A percentile compares a stretch with the other conserved stretches of the same genome.
Conservation (phyloP, 2,888 invertebrate species). For the Meiosimyza platycephala region DNA sequence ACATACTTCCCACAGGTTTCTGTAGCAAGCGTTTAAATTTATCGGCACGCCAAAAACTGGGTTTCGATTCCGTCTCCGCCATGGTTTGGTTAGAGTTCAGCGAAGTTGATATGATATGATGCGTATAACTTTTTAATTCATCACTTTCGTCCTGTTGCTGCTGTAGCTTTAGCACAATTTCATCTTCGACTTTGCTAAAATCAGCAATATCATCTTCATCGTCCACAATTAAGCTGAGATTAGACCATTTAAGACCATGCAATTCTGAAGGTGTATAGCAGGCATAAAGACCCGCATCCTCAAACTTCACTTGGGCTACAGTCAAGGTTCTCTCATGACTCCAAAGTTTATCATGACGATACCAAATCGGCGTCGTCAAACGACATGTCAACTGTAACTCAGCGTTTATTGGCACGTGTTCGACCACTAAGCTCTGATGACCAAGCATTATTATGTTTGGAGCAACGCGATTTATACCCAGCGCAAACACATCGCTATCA, state of each 20-base stretch:
- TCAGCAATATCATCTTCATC: conserved; percentile 48
- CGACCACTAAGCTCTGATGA: conserved; percentile 23
- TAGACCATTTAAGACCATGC: conserved; percentile 54
- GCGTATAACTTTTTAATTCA: neutral
- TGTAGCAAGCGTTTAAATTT: conserved; percentile 54
- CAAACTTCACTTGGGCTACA: conserved; percentile 44
- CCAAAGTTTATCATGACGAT: conserved; percentile 44
- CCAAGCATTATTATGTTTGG: conserved; percentile 24
- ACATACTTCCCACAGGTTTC: conserved; percentile 81
- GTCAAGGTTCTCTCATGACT: conserved; percentile 41
- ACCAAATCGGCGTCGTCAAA: conserved; percentile 50
- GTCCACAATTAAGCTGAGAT: conserved; percentile 56
- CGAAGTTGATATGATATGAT: neutral
- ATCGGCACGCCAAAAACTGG: conserved; percentile 36
- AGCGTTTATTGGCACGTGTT: conserved; percentile 47
- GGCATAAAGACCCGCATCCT: conserved; percentile 58
- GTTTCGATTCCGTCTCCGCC: conserved; percentile 5
- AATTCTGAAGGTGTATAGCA: conserved; percentile 60
- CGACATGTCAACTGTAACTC: conserved; percentile 49
- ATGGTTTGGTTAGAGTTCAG: neutral
- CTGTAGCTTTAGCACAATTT: conserved; percentile 1
- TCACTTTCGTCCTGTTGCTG: neutral
- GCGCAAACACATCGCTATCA: conserved; percentile 5
- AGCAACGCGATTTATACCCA: neutral
- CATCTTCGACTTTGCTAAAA: conserved; percentile 43